phyloP scores from a whole-genome alignment of 2,888 invertebrate species.

The Escarpia spicata region DNA sequence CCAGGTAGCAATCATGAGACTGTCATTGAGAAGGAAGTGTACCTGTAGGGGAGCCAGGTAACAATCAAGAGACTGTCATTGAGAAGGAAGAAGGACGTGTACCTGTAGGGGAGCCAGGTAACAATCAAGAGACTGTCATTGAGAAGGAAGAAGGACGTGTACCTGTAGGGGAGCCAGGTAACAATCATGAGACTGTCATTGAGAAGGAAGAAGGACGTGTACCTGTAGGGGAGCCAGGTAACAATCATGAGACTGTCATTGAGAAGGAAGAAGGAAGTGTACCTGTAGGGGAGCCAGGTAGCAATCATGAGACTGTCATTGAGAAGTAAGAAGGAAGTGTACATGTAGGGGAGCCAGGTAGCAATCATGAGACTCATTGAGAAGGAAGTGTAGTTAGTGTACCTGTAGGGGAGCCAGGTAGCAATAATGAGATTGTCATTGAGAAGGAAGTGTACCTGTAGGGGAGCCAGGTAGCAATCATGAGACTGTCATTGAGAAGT shows the following conservation, averaged over 20 bases:
- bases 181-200: neutral
- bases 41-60: neutral
- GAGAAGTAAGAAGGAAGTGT: neutral
- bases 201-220: neutral
- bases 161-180: neutral
- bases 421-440: neutral
- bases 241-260: neutral
- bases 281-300: slow-evolving; percentile 1
- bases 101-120: slow-evolving; percentile 5
- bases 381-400: neutral
- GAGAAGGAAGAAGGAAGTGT: neutral
- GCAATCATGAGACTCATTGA: no score
- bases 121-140: neutral
- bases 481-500: neutral
- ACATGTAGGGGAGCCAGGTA: slow-evolving; percentile 8
- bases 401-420: neutral
- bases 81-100: neutral
- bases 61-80: neutral
- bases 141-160: no score
- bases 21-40: neutral
- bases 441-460: neutral
- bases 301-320: neutral
- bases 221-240: slow-evolving; percentile 3
- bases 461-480: neutral
- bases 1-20: neutral